A percentile compares a stretch with the other conserved stretches of the same genome.
Conservation (phyloP, 2,888 invertebrate genomes). For the Phyllotreta cruciferae region DNA sequence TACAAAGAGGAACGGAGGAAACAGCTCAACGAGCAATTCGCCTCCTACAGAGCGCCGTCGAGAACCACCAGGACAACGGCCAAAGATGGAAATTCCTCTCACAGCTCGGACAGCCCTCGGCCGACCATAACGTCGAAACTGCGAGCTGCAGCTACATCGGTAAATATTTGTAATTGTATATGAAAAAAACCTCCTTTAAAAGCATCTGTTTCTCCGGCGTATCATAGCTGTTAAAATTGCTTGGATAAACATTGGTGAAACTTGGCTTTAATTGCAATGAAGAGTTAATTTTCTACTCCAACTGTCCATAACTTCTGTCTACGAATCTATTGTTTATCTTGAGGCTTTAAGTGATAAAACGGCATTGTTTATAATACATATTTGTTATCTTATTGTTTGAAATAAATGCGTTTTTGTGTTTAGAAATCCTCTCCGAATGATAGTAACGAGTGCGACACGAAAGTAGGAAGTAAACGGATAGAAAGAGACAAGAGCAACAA, state of each 20-base stretch:
- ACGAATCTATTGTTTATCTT: not conserved
- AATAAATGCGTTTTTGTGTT: slow-evolving; percentile 32
- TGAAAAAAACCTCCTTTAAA: no score
- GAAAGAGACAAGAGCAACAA: slow-evolving; percentile 71
- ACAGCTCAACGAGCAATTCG: slow-evolving; percentile 69
- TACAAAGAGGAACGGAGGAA: slow-evolving; percentile 77
- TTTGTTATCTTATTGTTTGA: not conserved
- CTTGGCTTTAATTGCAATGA: no score
- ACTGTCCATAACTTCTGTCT: not conserved
- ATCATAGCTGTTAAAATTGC: no score
- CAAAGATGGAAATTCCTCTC: slow-evolving; percentile 54
- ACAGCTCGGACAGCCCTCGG: slow-evolving; percentile 63
- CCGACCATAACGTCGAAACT: slow-evolving; percentile 76
- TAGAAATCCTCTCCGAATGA: slow-evolving; percentile 41
- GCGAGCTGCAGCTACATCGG: slow-evolving; percentile 64
- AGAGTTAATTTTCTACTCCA: no score
- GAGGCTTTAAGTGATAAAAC: not conserved
- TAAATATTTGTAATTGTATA: no score
- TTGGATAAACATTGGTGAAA: no score
- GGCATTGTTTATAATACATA: not conserved
- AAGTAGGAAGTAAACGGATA: slow-evolving; percentile 31
- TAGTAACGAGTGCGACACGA: slow-evolving; percentile 29
- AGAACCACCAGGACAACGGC: slow-evolving; percentile 14
- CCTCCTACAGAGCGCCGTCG: slow-evolving; percentile 23
- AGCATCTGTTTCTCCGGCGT: no score